A percentile compares a stretch with the other conserved stretches of the same genome.
Evolutionary conservation across 2,797 vertebrate species (phyloP).

Genomic region (Lepus townsendii): DNA sequence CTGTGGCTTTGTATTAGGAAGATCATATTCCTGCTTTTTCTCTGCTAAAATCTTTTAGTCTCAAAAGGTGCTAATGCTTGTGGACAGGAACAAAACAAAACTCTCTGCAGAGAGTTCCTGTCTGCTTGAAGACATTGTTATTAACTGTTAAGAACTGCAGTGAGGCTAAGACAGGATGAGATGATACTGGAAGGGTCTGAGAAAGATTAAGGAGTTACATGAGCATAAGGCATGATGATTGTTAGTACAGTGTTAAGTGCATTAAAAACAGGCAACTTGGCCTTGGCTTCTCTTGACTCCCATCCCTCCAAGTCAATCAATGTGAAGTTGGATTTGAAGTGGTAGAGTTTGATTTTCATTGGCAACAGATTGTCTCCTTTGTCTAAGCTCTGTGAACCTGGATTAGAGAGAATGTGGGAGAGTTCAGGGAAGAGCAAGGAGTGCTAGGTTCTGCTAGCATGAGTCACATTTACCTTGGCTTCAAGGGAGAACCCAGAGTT

Average conservation of each 20-base stretch:
- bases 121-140: neutral
- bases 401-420: neutral
- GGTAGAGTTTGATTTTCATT: conserved; percentile 45
- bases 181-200: neutral
- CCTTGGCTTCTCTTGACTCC: conserved; percentile 26
- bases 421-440: neutral
- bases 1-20: conserved; percentile 41
- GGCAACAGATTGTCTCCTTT: conserved; percentile 13
- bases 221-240: neutral
- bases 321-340: conserved; percentile 43
- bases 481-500: neutral
- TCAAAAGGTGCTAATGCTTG: conserved; percentile 13
- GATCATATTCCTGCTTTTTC: neutral
- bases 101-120: neutral
- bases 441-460: neutral
- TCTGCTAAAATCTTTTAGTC: conserved; percentile 35
- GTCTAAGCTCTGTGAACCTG: neutral
- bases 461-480: neutral
- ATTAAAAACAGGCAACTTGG: neutral
- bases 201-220: conserved; percentile 1
- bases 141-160: neutral
- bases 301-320: neutral
- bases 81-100: neutral
- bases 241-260: neutral
- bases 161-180: neutral